Evolutionary conservation across 2,888 invertebrate species (phyloP).

Genomic region (Diaprepes abbreviatus): DNA sequence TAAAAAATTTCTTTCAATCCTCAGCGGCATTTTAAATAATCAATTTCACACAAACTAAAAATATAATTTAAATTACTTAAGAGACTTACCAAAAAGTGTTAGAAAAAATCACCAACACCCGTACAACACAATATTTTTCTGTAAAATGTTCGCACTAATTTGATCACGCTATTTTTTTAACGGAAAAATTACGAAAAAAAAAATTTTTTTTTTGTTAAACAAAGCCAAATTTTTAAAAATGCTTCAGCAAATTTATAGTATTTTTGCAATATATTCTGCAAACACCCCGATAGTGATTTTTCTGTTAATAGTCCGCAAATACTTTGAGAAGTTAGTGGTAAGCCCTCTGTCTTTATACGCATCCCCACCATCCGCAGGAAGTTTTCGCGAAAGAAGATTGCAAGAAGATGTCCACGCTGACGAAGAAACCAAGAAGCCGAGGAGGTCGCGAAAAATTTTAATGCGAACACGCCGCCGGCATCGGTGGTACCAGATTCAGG

Average conservation of each 20-base stretch:
- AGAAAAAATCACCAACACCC: neutral
- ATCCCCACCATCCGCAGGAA: conserved; percentile 33
- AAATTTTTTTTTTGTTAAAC: no score
- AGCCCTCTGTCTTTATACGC: conserved; percentile 35
- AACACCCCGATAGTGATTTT: conserved; percentile 24
- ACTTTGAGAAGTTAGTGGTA: conserved; percentile 32
- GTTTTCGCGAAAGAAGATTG: conserved; percentile 47
- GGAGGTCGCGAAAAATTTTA: conserved; percentile 44
- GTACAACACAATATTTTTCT: neutral
- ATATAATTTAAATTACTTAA: no score
- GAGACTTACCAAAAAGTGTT: conserved; percentile 5
- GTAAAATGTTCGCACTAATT: neutral
- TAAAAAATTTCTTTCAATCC: no score
- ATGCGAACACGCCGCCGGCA: conserved; percentile 39
- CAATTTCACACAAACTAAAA: no score
- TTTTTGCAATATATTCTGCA: neutral
- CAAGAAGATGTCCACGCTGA: conserved; percentile 38
- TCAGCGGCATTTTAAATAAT: no score
- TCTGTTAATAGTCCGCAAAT: conserved; percentile 34
- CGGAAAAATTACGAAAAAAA: neutral
- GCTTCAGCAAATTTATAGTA: neutral
- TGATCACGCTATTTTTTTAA: neutral
- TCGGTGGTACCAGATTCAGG: conserved; percentile 20
- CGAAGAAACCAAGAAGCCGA: conserved; percentile 32
- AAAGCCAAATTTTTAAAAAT: no score